Base-by-base conservation (phyloP, 2,113 vertebrate genomes). In the Eudyptes chrysolophus region DNA sequence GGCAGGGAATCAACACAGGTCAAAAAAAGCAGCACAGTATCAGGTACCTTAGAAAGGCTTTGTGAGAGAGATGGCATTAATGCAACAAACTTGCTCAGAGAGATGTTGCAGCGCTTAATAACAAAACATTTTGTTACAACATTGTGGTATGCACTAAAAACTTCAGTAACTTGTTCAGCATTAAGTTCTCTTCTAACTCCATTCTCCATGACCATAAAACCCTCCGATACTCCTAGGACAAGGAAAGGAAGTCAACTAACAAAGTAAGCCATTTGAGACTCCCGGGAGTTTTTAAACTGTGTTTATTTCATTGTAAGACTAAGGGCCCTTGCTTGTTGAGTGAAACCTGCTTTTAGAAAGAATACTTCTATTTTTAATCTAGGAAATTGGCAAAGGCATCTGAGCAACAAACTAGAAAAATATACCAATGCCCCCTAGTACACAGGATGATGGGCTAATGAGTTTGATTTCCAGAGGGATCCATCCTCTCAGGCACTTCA, bases 381-480 rank as follows among this genome's bases (percentile, higher is more conserved):
- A 74, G 25, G 52, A 68, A 90, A 57, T 4, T 18, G 17, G 32
- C 46, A 77, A 49, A 64, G 26, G 51, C 68, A 64, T 36, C 38
- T 27, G 13, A 88, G 36, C 42, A 89, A 54, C 40, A 46, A 46
- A 27, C 27, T 16, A 40, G 32, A 32, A 72, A 62, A 46, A 78
- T 4, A 72, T 6, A 78, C 27, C 34, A 60, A 42, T 0, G 2
- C 20, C 19, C 12, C 18, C 10, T 36, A 36, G 34, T 3, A 57
- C 11, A 46, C 15, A 48, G 60, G 38, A 66, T 0, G 0, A 70
- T 1, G 1, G 26, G 46, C 48, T 46, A 55, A 61, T 0, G 1
- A 86, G 71, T 51, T 72, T 2, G 0, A 19, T 46, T 72, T 61
- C 65, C 42, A 57, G 54, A 57, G 27, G 34, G 17, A 72, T 42